Evolutionary conservation across 2,888 invertebrate species (phyloP), one percentile per base, ranked within the genome.

Genomic region (Thysanoteuthis rhombus): DNA sequence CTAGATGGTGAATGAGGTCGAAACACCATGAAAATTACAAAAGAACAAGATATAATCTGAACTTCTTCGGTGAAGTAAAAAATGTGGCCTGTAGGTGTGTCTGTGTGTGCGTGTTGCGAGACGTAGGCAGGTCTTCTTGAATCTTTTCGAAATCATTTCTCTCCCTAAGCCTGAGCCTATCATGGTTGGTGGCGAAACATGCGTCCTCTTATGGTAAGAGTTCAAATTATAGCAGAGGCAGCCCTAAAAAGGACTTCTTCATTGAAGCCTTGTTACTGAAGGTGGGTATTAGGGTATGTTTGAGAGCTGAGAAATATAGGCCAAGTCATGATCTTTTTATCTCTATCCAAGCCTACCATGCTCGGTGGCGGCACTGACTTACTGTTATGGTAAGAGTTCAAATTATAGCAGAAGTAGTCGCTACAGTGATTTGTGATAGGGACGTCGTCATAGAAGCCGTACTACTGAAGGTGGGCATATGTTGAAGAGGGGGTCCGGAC

Each of bases 381-480:
- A n/a, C 75, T 75, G 75, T 75, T 75, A 75, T 75, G 75, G 75
- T 75, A 75, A 75, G 75, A 75, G 75, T 75, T 75, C 75, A 75
- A 75, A 75, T 36, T 75, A 4, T 75, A 75, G 75, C 75, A 75
- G 75, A 75, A 75, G 75, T n/a, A 75, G 75, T n/a, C 75, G 22
- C 6, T 22, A 6, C 25, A 22, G 22, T 22, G 52, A 52, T 5
- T 52, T 6, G 22, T 25, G 6, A 22, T 25, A 22, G 2, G 3
- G 12, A n/a, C n/a, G n/a, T 36, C 16, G n/a, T 75, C 75, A n/a
- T 75, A 75, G 75, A 36, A 75, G 75, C 36, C n/a, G 75, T 75
- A 0, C 36, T n/a, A 75, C 75, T 75, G 75, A 75, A 75, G n/a
- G 75, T 75, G n/a, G n/a, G n/a, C n/a, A n/a, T n/a, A n/a, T n/a